phyloP scores from a whole-genome alignment of 35 echinoderm and acorn worm species.

The Strongylocentrotus purpuratus region DNA sequence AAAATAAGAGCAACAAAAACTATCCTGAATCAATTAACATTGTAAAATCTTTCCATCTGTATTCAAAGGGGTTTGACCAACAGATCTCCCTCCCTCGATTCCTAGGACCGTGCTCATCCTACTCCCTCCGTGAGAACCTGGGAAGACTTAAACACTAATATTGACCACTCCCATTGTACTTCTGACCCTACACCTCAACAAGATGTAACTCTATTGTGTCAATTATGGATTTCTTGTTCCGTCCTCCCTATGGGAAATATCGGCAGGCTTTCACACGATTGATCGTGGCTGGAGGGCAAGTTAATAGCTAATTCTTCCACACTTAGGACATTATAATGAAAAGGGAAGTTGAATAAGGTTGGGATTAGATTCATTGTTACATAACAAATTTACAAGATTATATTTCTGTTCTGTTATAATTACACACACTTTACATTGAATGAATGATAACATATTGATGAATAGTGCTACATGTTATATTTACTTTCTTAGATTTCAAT shows the following conservation, averaged over 20 bases:
- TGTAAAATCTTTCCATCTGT: neutral
- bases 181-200: neutral
- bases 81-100: neutral
- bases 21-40: neutral
- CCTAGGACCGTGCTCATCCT: neutral
- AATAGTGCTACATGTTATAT: too few species aligned
- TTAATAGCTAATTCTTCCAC: neutral
- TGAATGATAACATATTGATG: too few species aligned
- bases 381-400: neutral
- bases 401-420: neutral
- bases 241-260: neutral
- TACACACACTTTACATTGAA: neutral
- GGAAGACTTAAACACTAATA: neutral
- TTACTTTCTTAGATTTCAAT: too few species aligned
- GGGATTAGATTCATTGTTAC: neutral
- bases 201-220: neutral
- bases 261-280: neutral
- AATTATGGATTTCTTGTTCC: neutral
- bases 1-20: neutral
- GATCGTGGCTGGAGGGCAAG: neutral
- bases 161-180: neutral
- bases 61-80: neutral
- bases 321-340: neutral
- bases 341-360: neutral
- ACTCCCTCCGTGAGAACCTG: neutral